Evolutionary conservation across 2,888 invertebrate species (phyloP), one percentile per base, ranked within the genome.

Genomic region (Epinotia demarniana): DNA sequence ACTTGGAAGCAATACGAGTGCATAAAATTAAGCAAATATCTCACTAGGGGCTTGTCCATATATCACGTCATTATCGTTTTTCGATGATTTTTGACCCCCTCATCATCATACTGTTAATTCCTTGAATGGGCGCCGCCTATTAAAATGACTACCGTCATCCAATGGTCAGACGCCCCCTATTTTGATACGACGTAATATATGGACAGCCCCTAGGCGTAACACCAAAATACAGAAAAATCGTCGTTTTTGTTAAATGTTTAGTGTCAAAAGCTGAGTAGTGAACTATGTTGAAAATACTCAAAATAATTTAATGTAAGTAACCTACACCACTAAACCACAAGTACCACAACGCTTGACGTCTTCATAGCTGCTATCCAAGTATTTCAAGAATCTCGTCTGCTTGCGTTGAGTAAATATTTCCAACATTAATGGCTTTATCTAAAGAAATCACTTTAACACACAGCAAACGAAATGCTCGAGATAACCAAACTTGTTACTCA

Each of bases 401-500:
- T 64, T 49, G 73, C 63, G 55, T 11, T 19, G 16, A 58, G 58
- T 23, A 70, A 70, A 53, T 61, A 75, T 66, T 49, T 71, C 3
- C 53, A 70, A 61, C 71, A 75, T 53, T 70, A 64, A 70, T 70
- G 57, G 57, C 23, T 66, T 66, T 75, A 66, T 71, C 66, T 67
- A 75, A 49, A 75, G 43, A 70, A 60, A 62, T 49, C 70, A 70
- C 18, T 62, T 71, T 62, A 70, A 71, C 23, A 61, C 64, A 66
- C n/a, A 49, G 66, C 70, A 75, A 72, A 75, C 67, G 66, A 57
- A 66, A 67, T 23, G 27, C 46, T 62, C n/a, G 61, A 74, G 75
- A 75, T 75, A 72, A 75, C 66, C 61, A 43, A 61, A 71, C 71
- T 72, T 43, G 75, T 75, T 75, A 75, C 75, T 75, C 67, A 67